Conservation (phyloP, 2,888 invertebrate species). For the Tricholauxania praeusta region DNA sequence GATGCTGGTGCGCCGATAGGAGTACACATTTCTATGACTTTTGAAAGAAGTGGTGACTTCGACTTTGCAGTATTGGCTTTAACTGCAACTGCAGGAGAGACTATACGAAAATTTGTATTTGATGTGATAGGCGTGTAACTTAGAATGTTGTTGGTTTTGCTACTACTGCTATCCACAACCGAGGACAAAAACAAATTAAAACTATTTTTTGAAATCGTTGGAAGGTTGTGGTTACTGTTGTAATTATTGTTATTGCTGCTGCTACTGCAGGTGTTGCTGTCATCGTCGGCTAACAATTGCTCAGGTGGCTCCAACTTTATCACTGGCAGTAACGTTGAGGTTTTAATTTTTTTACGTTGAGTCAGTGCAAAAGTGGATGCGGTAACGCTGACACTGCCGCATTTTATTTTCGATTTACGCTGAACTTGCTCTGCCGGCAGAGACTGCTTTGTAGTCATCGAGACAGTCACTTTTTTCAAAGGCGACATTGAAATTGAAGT, state of each 20-base stretch:
- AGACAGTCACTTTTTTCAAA: slow-evolving; percentile 51
- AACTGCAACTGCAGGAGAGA: background rate
- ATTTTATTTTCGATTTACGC: slow-evolving; percentile 43
- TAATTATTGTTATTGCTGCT: slow-evolving; percentile 19
- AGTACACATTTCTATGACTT: background rate
- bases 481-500: slow-evolving; percentile 55
- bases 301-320: slow-evolving; percentile 58
- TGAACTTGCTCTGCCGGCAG: slow-evolving; percentile 36
- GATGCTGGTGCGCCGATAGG: background rate
- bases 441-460: slow-evolving; percentile 13
- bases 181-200: slow-evolving; percentile 40
- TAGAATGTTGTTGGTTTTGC: background rate
- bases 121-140: background rate
- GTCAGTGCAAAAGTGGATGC: background rate
- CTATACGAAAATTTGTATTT: background rate
- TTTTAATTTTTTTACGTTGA: slow-evolving; percentile 27
- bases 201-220: slow-evolving; percentile 41
- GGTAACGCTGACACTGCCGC: background rate
- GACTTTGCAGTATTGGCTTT: background rate
- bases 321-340: slow-evolving; percentile 53
- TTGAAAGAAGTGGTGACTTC: background rate
- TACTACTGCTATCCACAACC: background rate
- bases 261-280: slow-evolving; percentile 32
- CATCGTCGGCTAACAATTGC: slow-evolving; percentile 43
- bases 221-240: slow-evolving; percentile 17